These are phyloP conservation scores for Mobula birostris DNA, from an alignment of 2,113 vertebrate genomes.

Conservation along the genomic window DNA sequence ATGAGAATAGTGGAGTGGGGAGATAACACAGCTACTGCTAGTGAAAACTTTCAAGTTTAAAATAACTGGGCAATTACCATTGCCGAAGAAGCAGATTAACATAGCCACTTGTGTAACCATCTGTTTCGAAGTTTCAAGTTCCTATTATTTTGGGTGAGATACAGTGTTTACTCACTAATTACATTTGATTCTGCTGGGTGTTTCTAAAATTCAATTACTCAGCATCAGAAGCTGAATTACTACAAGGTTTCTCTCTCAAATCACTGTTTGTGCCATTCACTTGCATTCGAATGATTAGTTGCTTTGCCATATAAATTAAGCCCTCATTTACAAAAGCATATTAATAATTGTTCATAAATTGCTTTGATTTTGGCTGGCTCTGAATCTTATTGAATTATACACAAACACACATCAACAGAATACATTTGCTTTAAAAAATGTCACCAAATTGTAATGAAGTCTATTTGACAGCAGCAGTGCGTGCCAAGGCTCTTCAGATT, in stretches of 20 bases:
- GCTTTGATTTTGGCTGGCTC: neutral
- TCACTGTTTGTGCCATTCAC: neutral
- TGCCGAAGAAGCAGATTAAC: neutral
- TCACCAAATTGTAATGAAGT: neutral
- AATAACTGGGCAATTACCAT: neutral
- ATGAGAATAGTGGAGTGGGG: neutral
- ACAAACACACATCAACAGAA: neutral
- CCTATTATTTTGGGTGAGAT: neutral
- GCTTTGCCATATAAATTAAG: neutral
- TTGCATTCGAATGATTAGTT: neutral
- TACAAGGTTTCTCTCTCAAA: neutral
- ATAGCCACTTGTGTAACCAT: neutral
- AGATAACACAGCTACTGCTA: neutral
- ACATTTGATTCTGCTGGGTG: neutral
- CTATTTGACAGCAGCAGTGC: neutral
- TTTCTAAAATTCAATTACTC: slow-evolving; percentile 14
- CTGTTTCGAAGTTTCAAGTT: neutral
- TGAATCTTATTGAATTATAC: neutral
- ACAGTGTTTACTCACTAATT: neutral
- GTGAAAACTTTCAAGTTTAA: neutral
- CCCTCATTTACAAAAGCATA: too few species aligned
- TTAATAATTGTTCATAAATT: neutral
- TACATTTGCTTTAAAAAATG: neutral
- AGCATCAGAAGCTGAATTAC: neutral
- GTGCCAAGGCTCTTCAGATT: neutral